Evolutionary conservation across 37 sponge, comb jelly and placozoan genomes (phyloP), one percentile per base, ranked within the genome.

Genomic region (Ianthella basta): DNA sequence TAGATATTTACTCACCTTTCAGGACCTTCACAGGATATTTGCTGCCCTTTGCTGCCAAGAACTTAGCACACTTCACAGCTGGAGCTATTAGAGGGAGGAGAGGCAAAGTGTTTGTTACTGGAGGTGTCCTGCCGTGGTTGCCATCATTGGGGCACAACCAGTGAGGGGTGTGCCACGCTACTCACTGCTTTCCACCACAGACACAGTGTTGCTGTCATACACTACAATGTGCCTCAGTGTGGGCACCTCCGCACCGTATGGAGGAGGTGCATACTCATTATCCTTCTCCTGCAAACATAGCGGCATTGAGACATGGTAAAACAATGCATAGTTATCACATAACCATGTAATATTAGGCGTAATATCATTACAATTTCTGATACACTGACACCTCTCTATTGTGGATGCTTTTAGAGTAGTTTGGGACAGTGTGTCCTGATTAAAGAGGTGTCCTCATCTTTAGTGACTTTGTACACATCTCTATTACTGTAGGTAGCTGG

Each of bases 121-220:
- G n/a, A n/a, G n/a, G n/a, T n/a, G n/a, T n/a, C n/a, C n/a, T n/a
- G n/a, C n/a, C n/a, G n/a, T n/a, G n/a, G n/a, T n/a, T n/a, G n/a
- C n/a, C n/a, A 21, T 15, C 82, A 82, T 38, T 30, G 38, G 32
- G 24, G 60, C 81, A 61, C 41, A 38, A 56, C 59, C 66, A 64
- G 23, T 30, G 27, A 64, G 27, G 27, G 34, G 34, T 27, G 14
- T 61, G 27, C 2, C 37, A 53, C 25, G 27, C 14, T 4, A 83
- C 96, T 90, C 72, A 95, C 96, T 96, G 56, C 91, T 82, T 79
- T 96, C 93, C 15, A 92, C 80, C 8, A 66, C 55, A 20, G 90
- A 91, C 21, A 89, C 90, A 50, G 96, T 97, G 73, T 90, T 93
- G 37, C 92, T 86, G 72, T 97, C 98, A 84, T 97, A 97, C 69